These are phyloP conservation scores for Steinernema carpocapsae DNA, from an alignment of 2,888 invertebrate species.

Conservation along the genomic window DNA sequence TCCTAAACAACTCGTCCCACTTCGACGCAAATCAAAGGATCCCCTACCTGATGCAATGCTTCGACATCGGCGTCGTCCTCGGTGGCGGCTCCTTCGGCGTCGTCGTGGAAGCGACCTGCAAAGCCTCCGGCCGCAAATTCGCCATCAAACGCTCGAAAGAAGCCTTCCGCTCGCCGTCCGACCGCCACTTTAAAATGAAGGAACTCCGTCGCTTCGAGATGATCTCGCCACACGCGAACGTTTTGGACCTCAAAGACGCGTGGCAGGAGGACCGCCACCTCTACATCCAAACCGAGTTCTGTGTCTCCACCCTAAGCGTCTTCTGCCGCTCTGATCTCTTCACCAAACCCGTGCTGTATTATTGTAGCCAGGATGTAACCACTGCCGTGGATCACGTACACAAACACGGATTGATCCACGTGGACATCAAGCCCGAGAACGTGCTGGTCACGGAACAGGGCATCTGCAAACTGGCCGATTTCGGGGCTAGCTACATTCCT, in stretches of 20 bases:
- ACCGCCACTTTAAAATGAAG: slow-evolving; percentile 52
- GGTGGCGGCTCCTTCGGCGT: slow-evolving; percentile 19
- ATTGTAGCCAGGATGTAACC: slow-evolving; percentile 4
- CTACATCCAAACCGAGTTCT: slow-evolving; percentile 37
- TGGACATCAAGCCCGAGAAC: slow-evolving; percentile 74
- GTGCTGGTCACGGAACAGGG: slow-evolving; percentile 77
- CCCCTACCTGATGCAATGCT: neutral
- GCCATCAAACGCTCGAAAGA: slow-evolving; percentile 77
- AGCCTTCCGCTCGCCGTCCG: slow-evolving; percentile 49
- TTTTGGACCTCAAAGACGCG: slow-evolving; percentile 30
- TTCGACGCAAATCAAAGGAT: neutral
- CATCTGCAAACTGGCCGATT: slow-evolving; percentile 78
- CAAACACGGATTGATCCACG: slow-evolving; percentile 33
- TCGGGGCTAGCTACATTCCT: slow-evolving; percentile 71
- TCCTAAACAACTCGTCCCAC: slow-evolving; percentile 13
- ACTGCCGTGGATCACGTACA: slow-evolving; percentile 78
- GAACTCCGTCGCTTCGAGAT: slow-evolving; percentile 73
- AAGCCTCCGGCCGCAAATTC: slow-evolving; percentile 73
- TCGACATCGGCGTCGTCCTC: slow-evolving; percentile 6
- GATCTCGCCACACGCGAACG: slow-evolving; percentile 33
- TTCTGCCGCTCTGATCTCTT: slow-evolving; percentile 8
- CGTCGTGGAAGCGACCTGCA: slow-evolving; percentile 9
- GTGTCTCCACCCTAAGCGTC: slow-evolving; percentile 12
- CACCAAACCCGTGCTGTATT: slow-evolving; percentile 6
- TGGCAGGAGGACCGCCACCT: slow-evolving; percentile 37